Evolutionary conservation across 1,140 invertebrate species (phyloP), one percentile per base, ranked within the genome.

Genomic region (Apis cerana): DNA sequence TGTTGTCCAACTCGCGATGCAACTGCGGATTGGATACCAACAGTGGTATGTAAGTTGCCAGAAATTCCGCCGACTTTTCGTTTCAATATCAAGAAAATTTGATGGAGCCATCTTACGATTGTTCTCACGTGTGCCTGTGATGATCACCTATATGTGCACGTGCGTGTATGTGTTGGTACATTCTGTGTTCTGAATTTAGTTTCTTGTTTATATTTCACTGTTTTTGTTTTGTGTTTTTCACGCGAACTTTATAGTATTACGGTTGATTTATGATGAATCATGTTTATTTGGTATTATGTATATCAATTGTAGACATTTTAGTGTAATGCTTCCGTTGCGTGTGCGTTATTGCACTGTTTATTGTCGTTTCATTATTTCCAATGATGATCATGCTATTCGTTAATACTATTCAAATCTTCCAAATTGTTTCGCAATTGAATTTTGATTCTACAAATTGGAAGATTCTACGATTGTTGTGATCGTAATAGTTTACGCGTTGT

Each of bases 91-190:
- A 17, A 21, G 7, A n/a, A 62, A 23, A 72, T 75, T 58, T 77
- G 81, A 72, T 54, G 86, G 79, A 87, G 85, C 87, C 87, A 85
- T 88, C 75, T 88, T 88, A 84, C 27, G 58, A 43, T 43, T 52
- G 61, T 64, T 68, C 62, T 65, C 68, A 75, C 69, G 50, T 64
- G 86, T 68, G 82, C 56, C 19, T 48, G 72, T 71, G 23, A 62
- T 27, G 27, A 61, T 50, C 82, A 54, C n/a, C 54, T 69, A 48
- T 82, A 62, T 68, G 74, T 82, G 56, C 64, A 61, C 70, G 70
- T 58, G 70, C 54, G 70, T 72, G 43, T 43, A 69, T 77, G 74
- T 77, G 65, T 56, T 19, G 68, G 74, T 77, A 65, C 23, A 68
- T 80, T 72, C n/a, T 74, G 61, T 80, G 62, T 7, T 58, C 23